Base-by-base conservation (phyloP, 2,888 invertebrate genomes). In the Plagodis pulveraria region DNA sequence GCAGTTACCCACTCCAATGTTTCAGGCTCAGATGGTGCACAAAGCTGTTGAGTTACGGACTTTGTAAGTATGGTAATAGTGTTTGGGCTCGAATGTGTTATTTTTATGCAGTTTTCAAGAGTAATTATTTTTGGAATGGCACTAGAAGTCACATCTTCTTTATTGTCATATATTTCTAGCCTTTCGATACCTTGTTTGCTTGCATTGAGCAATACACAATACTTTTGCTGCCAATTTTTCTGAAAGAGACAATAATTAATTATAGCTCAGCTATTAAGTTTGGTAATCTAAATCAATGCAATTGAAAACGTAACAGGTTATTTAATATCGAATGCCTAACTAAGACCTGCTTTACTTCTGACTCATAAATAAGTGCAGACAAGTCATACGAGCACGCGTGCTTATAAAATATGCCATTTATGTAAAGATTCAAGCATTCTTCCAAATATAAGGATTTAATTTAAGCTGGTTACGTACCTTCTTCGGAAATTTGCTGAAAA, bases 61-160 rank as follows among this genome's bases (percentile, higher is more conserved):
- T 96, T 97, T 68, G 96, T 97, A 59, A 96, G 95, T 74, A 98
- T 95, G 68, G 94, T 94, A 68, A 94, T 93, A 76, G 94, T 95
- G 56, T 94, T 93, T 78, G 94, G 84, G 94, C 89, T 79, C 94
- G 93, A 80, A 82, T 95, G 94, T 65, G 95, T 94, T 76, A 98
- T 97, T 94, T 98, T 98, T 44, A 97, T 95, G 83, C 97, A 97
- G 81, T 97, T 96, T 89, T 97, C 97, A 54, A 98, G 93, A 0
- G 97, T 96, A 64, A 98, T 95, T 62, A 97, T 97, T 80, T 95
- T 95, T 38, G 96, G 95, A 74, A 95, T 93, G 70, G 94, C 94
- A 71, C 91, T 89, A 63, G 93, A 80, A 62, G 93, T 86, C 22
- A 93, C 93, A 77, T 97, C 96, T 67, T 96, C 96, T 83, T 96